Evolutionary conservation across 1,140 invertebrate species (phyloP), one percentile per base, ranked within the genome.

Genomic region (Zelostemma sp.): DNA sequence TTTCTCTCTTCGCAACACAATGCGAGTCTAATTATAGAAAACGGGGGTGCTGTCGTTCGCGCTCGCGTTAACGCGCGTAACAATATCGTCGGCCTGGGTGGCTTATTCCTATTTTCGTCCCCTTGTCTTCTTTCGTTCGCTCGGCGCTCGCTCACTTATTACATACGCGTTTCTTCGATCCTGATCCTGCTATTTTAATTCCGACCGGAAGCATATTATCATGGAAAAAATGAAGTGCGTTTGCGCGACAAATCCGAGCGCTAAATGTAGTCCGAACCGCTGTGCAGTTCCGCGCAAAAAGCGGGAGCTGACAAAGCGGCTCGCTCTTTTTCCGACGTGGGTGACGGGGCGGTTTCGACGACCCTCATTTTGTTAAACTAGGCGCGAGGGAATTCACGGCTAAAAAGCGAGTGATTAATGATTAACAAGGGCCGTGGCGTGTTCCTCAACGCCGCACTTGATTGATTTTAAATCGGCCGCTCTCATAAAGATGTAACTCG

Each of bases 401-500:
- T 84, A 85, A 85, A 83, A 84, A 82, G 77, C 78, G 56, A 73
- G 76, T 84, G 82, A 84, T 84, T 85, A 83, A 84, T 85, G 82
- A 82, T 80, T 74, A 72, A 54, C 55, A 76, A 75, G 71, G 38
- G 68, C 73, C 72, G 68, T 48, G 50, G 21, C 60, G 50, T 48
- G 38, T 79, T 81, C 68, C 71, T 80, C 72, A 70, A 62, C 69
- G 65, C 62, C 50, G 68, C 43, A 53, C 53, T 73, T 80, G 79
- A 83, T 83, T 81, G 78, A 83, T 82, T 83, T 73, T 69, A 60
- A 68, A 82, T 81, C 78, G 75, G 75, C 65, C 74, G 77, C 75
- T 73, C 49, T 56, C 31, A 8, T 35, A 55, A 40, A 43, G 21
- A 31, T 48, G 12, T 25, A 1, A 11, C 33, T 35, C 33, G 3